Percentiles rank a stretch among this genome's conserved stretches.
phyloP scores from a whole-genome alignment of 2,797 vertebrate genomes.

The Hypotaenidia okinawae region DNA sequence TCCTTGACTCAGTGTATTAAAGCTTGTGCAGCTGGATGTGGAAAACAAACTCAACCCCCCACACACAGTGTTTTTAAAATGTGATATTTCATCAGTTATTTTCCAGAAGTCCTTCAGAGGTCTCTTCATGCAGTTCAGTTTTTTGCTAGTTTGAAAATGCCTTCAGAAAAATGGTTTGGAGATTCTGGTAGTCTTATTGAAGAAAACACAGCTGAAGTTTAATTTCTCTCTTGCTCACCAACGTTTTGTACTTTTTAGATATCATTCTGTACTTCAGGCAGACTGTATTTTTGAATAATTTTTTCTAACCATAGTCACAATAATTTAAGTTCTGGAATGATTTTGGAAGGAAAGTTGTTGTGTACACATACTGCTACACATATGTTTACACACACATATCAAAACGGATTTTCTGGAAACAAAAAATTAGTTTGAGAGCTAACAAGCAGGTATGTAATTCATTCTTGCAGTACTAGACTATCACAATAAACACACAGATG shows the following conservation, averaged over 20 bases:
- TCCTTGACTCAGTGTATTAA: neutral
- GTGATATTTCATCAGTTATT: constrained; percentile 6
- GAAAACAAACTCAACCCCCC: neutral
- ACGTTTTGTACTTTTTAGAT: neutral
- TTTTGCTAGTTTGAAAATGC: neutral
- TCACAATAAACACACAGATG: neutral
- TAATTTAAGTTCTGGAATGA: neutral
- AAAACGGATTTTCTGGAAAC: constrained; percentile 4
- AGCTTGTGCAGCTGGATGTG: neutral
- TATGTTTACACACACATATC: neutral
- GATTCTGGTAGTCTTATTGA: neutral
- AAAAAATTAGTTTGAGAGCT: neutral
- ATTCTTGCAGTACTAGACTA: neutral
- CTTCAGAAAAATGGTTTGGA: constrained; percentile 5
- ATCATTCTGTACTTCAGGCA: neutral
- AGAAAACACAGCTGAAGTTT: neutral
- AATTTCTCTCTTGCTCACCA: neutral
- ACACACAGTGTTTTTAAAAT: neutral
- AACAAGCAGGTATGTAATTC: neutral
- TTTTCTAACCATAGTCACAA: neutral
- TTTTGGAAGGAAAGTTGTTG: neutral
- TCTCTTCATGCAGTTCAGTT: neutral
- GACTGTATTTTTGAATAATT: neutral
- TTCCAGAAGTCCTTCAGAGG: neutral
- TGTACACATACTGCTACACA: neutral